Base-by-base conservation (phyloP, 2,888 invertebrate genomes). In the Sminthurinus aureus region DNA sequence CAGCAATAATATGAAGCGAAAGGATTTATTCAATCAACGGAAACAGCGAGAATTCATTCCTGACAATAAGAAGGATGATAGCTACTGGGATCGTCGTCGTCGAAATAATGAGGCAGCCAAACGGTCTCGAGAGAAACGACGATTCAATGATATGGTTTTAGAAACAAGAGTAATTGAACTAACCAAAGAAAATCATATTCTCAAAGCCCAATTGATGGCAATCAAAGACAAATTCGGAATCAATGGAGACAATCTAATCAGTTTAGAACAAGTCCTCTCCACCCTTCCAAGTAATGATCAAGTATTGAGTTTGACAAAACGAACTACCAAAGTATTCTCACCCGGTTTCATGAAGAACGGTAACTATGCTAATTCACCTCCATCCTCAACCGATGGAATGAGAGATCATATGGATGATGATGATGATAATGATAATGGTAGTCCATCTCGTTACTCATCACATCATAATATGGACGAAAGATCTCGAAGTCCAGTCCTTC, bases 71-170 rank as follows among this genome's bases (percentile, higher is more conserved):
- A 98, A 98, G 90, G 98, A 98, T 90, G 97, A 98, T 89, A 96
- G 96, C 89, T 98, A 98, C 91, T 98, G 99, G 99, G 98, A 98
- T 91, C 94, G 98, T 83, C 93, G 99, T 83, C 93, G 98, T 86
- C 93, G 98, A 84, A 98, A 99, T 91, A 99, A 99, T 91, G 98
- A 98, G 91, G 98, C 98, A 0, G 98, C 98, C 83, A 97, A 98
- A 90, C 92, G 98, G 74, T 98, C 98, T 9, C 93, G 98, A n/a
- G 98, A 98, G 91, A 98, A 98, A 91, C 93, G 98, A 71, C 94
- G 98, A 76, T 95, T 96, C 91, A 98, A 98, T 90, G 98, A 98
- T 91, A 96, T 98, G 96, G 96, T 97, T 0, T 92, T 99, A 85
- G 98, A 98, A 90, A 96, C 96, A 89, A 93, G 97, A 76, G 97